Evolutionary conservation across 2,797 vertebrate genomes (phyloP).

Genomic region (Rhynchonycteris naso): DNA sequence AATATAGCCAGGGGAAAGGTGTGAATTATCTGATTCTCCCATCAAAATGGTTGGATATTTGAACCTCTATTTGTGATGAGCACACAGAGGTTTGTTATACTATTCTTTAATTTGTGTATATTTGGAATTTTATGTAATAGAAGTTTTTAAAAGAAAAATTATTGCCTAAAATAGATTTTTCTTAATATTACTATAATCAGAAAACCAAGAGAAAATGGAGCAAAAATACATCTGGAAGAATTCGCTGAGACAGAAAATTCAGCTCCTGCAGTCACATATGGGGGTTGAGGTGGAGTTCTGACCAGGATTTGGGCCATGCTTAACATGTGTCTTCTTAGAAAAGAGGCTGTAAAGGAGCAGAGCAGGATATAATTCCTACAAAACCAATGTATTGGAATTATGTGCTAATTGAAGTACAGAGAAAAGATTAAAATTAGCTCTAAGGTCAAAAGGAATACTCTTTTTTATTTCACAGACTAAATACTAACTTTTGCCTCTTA

Average conservation of each 20-base stretch:
- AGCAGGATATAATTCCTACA: neutral
- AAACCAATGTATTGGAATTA: neutral
- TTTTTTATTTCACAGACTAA: slow-evolving; percentile 1
- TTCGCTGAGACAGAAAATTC: neutral
- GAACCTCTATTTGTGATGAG: neutral
- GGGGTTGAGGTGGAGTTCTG: neutral
- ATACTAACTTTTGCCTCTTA: neutral
- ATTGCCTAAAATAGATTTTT: slow-evolving; percentile 29
- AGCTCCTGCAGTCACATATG: neutral
- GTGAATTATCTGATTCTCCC: neutral
- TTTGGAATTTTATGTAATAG: slow-evolving; percentile 11
- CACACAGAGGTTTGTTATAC: neutral
- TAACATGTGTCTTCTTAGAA: neutral
- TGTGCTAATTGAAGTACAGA: neutral
- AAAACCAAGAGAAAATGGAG: slow-evolving; percentile 16
- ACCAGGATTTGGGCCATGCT: neutral
- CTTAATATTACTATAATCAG: neutral
- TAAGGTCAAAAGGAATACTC: neutral
- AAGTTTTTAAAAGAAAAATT: neutral
- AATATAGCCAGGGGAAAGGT: neutral
- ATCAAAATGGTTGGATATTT: neutral
- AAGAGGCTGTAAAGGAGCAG: neutral
- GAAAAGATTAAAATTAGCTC: neutral
- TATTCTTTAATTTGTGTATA: neutral
- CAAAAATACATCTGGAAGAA: neutral